A percentile compares a stretch with the other conserved stretches of the same genome.
Evolutionary conservation across 2,113 vertebrate species (phyloP).

Genomic region (Vombatus ursinus): DNA sequence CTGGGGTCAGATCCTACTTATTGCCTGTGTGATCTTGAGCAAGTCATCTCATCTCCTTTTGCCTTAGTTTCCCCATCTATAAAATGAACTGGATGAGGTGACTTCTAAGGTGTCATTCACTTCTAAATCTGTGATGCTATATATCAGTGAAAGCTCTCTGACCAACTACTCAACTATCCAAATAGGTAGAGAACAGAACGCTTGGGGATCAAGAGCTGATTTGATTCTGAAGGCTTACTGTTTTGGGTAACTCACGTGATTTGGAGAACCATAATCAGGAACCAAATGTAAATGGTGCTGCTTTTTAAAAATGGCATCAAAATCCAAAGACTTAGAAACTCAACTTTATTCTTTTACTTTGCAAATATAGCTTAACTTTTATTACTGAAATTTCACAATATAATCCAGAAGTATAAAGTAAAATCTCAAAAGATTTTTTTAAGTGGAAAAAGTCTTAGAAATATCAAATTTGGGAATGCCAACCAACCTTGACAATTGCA

Average conservation of each 20-base stretch:
- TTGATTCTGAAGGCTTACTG: not conserved
- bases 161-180: not conserved
- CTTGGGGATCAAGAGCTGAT: not conserved
- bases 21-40: too few species aligned
- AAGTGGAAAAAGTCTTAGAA: not conserved
- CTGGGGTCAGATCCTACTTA: too few species aligned
- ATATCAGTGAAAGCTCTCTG: not conserved
- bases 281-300: not conserved
- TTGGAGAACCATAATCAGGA: not conserved
- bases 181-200: not conserved
- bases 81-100: not conserved
- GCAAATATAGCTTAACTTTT: not conserved
- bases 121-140: not conserved
- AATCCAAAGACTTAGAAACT: not conserved
- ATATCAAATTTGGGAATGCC: not conserved
- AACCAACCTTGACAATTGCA: not conserved
- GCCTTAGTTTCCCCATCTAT: not conserved
- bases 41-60: not conserved
- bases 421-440: conserved; percentile 26
- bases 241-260: not conserved
- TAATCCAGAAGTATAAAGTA: not conserved
- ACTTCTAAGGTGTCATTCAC: not conserved
- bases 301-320: not conserved
- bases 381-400: not conserved
- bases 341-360: not conserved